These are phyloP conservation scores for Catharus fuscescens DNA, from an alignment of 2,113 vertebrate species.

Conservation along the genomic window DNA sequence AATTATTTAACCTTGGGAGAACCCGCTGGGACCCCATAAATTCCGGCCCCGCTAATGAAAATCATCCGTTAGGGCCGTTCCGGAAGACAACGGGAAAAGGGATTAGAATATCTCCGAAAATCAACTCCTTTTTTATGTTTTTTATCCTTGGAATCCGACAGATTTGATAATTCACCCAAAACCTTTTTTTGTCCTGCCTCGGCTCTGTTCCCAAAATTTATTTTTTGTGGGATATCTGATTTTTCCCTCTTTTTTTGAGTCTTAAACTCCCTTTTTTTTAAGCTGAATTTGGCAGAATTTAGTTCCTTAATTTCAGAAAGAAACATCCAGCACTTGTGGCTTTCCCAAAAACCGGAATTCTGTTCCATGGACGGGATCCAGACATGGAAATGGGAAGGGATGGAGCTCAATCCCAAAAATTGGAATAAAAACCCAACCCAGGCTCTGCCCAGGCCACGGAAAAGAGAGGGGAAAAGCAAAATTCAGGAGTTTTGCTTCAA, in stretches of 20 bases:
- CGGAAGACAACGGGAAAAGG: conserved; percentile 54
- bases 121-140: neutral
- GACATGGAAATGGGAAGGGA: accelerated
- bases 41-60: conserved; percentile 79
- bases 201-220: neutral
- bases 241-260: neutral
- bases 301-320: neutral
- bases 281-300: neutral
- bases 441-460: neutral
- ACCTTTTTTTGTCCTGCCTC: neutral
- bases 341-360: neutral
- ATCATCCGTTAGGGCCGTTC: conserved; percentile 75
- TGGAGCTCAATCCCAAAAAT: neutral
- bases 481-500: neutral
- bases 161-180: neutral
- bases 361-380: neutral
- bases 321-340: neutral
- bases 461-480: neutral
- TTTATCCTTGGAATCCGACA: neutral
- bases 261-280: neutral
- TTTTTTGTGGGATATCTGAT: neutral
- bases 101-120: conserved; percentile 53
- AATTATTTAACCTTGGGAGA: conserved; percentile 81
- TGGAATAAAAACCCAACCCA: neutral
- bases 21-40: conserved; percentile 75